Base-by-base conservation (phyloP, 2,888 invertebrate species). In the Drosophila anceps region DNA sequence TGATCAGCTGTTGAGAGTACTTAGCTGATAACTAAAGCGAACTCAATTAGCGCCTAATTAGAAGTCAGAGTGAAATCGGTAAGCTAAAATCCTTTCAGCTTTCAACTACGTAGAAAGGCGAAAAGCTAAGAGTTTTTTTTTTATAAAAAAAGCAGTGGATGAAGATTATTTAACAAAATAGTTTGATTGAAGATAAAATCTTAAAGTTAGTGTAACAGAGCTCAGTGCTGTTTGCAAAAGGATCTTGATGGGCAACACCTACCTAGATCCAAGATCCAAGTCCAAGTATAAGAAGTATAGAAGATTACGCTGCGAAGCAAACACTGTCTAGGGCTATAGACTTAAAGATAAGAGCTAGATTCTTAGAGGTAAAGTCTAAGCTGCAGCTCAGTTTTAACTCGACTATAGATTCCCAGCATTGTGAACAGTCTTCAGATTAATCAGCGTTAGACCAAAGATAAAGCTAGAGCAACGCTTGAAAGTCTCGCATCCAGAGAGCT, bases 41-140 rank as follows among this genome's bases (percentile, higher is more conserved):
- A 29, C 39, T 55, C 54, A 39, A 37, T 27, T 39, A 37, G 27
- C 18, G 27, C 12, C 18, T 41, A 55, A 39, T 41, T 29, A 18
- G 1, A 29, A 39, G 29, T 18, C 13, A 8, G 18, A 29, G 4
- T 13, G 1, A 55, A 39, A 12, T 54, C n/a, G 13, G 12, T n/a
- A 1, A 12, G 24, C n/a, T 4, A 15, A 6, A 24, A 10, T 24
- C 35, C 37, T 39, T 39, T 12, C 0, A 13, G 41, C 18, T 33
- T 18, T 13, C 1, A 12, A 4, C 41, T 41, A 6, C 10, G 9
- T 43, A 20, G 20, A 18, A 1, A 18, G 43, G 2, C 12, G 4
- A 41, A 41, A 9, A 15, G 1, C 18, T n/a, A 1, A 10, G 18
- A 41, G 10, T 12, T 10, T 5, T 12, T 12, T 1, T 10, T n/a